phyloP scores from a whole-genome alignment of 2,797 vertebrate genomes.

The Manis javanica region DNA sequence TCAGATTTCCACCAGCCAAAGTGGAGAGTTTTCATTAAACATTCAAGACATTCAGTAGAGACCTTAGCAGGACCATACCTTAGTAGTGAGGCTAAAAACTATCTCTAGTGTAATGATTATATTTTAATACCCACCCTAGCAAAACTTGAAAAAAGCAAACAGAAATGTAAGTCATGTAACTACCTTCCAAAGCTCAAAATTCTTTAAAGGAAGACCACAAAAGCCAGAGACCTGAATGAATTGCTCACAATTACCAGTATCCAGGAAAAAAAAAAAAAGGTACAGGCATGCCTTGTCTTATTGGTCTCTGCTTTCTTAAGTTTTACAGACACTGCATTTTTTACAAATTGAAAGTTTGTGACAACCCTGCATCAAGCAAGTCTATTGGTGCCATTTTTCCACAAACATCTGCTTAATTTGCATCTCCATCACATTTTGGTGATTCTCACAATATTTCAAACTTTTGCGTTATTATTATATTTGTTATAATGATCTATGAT shows the following conservation, averaged over 20 bases:
- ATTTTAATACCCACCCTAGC: background rate
- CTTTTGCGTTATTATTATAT: no score
- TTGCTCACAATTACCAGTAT: slow-evolving; percentile 16
- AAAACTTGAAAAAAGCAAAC: slow-evolving; percentile 35
- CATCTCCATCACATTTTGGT: no score
- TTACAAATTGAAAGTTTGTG: no score
- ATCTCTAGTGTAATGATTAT: background rate
- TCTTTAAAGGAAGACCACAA: slow-evolving; percentile 11
- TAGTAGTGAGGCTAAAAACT: background rate
- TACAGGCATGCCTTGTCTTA: no score
- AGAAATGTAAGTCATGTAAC: background rate
- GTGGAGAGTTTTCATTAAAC: background rate
- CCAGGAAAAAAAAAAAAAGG: background rate
- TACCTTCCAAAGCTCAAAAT: background rate
- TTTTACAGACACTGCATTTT: no score
- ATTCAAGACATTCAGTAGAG: background rate
- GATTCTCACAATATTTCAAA: no score
- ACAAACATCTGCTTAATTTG: no score
- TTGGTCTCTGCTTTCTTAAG: no score
- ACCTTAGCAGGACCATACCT: background rate
- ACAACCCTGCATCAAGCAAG: no score
- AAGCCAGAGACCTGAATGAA: slow-evolving; percentile 40
- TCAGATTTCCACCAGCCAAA: slow-evolving; percentile 1
- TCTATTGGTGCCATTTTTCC: no score
- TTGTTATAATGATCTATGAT: no score